Evolutionary conservation across 2,113 vertebrate genomes (phyloP).

Genomic region (Petaurus breviceps): DNA sequence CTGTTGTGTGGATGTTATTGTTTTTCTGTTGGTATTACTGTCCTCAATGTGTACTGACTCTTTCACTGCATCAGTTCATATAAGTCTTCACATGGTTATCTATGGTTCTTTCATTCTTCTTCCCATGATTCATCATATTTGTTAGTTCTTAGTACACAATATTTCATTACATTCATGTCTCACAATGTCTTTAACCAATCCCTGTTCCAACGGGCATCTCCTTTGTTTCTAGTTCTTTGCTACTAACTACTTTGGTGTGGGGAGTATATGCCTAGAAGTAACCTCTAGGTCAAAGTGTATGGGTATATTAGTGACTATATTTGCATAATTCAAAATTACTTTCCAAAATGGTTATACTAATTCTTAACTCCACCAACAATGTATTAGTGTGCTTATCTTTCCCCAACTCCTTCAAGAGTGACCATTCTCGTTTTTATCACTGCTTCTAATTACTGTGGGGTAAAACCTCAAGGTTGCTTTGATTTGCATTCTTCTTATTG

Average conservation of each 20-base stretch:
- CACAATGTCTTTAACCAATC: too few species aligned
- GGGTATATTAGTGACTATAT: not conserved
- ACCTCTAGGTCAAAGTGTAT: not conserved
- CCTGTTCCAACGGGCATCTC: too few species aligned
- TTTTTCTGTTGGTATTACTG: not conserved
- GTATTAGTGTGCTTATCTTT: not conserved
- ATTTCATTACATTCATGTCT: too few species aligned
- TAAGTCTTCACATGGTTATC: too few species aligned
- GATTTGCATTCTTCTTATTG: not conserved
- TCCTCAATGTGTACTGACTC: not conserved
- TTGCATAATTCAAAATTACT: not conserved
- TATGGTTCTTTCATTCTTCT: too few species aligned
- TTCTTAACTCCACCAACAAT: not conserved
- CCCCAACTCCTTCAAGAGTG: not conserved
- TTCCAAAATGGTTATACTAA: not conserved
- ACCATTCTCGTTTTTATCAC: not conserved
- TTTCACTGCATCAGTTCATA: too few species aligned
- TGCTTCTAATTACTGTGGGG: not conserved
- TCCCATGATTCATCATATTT: too few species aligned
- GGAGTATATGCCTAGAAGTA: not conserved
- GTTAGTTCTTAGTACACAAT: too few species aligned
- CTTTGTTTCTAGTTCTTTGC: not conserved
- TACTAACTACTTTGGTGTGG: not conserved
- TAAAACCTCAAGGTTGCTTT: not conserved
- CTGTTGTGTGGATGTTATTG: not conserved